A percentile compares a stretch with the other conserved stretches of the same genome.
Conservation (phyloP, 1,140 invertebrate species). For the Drosophila pallidifrons region DNA sequence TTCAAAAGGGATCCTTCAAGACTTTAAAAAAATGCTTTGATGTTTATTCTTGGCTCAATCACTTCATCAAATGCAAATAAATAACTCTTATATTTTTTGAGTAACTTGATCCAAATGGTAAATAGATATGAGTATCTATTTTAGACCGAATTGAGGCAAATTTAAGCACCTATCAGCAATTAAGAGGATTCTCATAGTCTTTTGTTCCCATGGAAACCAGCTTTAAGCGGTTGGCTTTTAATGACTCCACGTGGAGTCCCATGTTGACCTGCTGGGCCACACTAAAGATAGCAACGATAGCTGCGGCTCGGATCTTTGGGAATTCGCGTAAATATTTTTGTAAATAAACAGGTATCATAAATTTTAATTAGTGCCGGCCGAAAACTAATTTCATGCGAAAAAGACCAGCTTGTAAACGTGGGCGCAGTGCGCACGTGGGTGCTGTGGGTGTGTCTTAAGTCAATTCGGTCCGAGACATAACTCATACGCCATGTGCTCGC, state of each 20-base stretch:
- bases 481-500: slow-evolving; percentile 46
- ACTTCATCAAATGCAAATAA: too few species aligned
- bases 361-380: slow-evolving; percentile 86
- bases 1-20: background rate
- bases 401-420: slow-evolving; percentile 50
- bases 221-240: background rate
- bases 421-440: slow-evolving; percentile 11
- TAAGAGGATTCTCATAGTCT: too few species aligned
- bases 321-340: slow-evolving; percentile 64
- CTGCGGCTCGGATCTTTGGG: slow-evolving; percentile 41
- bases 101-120: slow-evolving; percentile 5
- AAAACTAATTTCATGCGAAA: slow-evolving; percentile 88
- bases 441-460: slow-evolving; percentile 53
- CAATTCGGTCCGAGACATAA: slow-evolving; percentile 46
- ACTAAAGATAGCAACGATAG: background rate
- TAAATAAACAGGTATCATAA: slow-evolving; percentile 81
- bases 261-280: background rate
- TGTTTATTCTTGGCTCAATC: background rate
- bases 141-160: too few species aligned
- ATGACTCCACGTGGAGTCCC: slow-evolving; percentile 5
- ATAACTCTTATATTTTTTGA: background rate
- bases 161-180: too few species aligned
- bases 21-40: background rate
- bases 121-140: background rate
- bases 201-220: too few species aligned